Evolutionary conservation across 1,140 invertebrate species (phyloP).

Genomic region (Cydia amplana): DNA sequence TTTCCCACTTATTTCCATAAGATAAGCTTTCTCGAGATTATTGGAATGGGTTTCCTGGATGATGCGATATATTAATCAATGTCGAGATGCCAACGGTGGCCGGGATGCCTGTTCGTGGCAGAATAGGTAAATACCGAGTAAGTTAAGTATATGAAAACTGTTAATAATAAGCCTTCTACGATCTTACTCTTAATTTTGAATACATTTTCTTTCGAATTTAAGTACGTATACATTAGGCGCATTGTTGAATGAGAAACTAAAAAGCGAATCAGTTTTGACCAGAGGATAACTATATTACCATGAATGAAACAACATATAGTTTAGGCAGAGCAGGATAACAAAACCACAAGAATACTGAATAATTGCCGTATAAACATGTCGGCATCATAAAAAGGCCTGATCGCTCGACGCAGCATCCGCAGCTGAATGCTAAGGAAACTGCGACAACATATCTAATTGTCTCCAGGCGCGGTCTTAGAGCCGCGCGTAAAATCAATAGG

Average conservation of each 20-base stretch:
- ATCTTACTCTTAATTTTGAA: not conserved
- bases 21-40: not conserved
- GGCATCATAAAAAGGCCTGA: conserved; percentile 25
- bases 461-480: conserved; percentile 39
- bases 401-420: conserved; percentile 35
- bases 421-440: conserved; percentile 49
- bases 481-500: conserved; percentile 69
- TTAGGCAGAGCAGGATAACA: not conserved
- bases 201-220: not conserved
- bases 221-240: not conserved
- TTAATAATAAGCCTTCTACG: not conserved
- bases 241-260: not conserved
- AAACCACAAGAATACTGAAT: not conserved
- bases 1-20: not conserved
- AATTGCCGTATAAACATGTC: conserved; percentile 16
- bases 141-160: not conserved
- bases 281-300: not conserved
- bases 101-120: too few species aligned
- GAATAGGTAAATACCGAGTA: not conserved
- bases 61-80: conserved; percentile 22
- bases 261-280: not conserved
- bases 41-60: not conserved
- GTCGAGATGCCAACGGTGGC: conserved; percentile 14
- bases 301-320: not conserved
- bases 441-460: conserved; percentile 47